These are phyloP conservation scores for Neoscelio sp. DNA, from an alignment of 2,888 invertebrate species.

Conservation along the genomic window DNA sequence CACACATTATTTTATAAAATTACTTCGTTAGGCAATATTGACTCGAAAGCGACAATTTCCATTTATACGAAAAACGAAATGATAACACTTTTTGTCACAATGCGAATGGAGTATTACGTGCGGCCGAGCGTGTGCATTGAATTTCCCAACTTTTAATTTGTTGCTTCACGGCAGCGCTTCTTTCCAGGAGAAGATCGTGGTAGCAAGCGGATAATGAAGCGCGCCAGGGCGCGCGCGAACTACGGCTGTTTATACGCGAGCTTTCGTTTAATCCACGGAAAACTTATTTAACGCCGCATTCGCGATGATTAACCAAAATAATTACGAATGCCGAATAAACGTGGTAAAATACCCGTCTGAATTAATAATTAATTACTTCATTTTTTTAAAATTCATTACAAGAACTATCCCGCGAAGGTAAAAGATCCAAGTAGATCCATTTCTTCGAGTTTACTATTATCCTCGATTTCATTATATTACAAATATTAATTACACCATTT, in stretches of 20 bases:
- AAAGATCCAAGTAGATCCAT: no score
- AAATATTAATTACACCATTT: no score
- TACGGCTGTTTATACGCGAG: slow-evolving; percentile 62
- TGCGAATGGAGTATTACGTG: slow-evolving; percentile 26
- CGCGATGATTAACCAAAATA: slow-evolving; percentile 62
- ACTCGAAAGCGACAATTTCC: no score
- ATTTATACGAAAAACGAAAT: slow-evolving; percentile 40
- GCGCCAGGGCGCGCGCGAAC: slow-evolving; percentile 44
- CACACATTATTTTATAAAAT: no score
- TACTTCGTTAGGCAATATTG: no score
- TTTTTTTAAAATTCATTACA: slow-evolving; percentile 42
- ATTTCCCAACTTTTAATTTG: slow-evolving; percentile 65
- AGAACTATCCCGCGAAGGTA: not conserved
- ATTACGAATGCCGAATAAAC: slow-evolving; percentile 38
- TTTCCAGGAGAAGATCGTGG: slow-evolving; percentile 29
- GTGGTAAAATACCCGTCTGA: slow-evolving; percentile 26
- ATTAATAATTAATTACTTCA: slow-evolving; percentile 24
- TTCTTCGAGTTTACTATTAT: no score
- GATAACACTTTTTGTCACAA: slow-evolving; percentile 46
- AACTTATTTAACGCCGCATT: slow-evolving; percentile 60
- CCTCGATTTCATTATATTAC: no score
- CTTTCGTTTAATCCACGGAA: slow-evolving; percentile 63
- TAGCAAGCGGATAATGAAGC: slow-evolving; percentile 59
- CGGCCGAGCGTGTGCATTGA: slow-evolving; percentile 45
- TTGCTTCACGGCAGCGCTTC: slow-evolving; percentile 41